Conservation (phyloP, 2,888 invertebrate species). For the Auanema freiburgensis region DNA sequence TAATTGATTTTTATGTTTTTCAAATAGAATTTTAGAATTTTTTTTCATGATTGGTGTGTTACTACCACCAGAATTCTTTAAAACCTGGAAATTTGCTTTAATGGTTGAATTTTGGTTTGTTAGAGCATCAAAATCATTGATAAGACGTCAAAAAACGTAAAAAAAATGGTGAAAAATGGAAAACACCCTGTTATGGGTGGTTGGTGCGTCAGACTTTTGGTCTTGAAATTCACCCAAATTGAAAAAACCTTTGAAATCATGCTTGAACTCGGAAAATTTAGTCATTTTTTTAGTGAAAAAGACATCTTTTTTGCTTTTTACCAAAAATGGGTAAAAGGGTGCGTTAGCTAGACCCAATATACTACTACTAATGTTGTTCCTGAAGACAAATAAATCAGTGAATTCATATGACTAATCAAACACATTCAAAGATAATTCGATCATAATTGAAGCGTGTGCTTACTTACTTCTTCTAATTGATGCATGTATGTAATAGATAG, state of each 20-base stretch:
- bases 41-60: conserved; percentile 22
- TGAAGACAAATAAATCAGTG: no score
- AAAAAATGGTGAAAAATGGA: conserved; percentile 19
- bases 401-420: no score
- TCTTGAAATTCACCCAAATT: conserved; percentile 14
- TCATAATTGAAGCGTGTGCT: no score
- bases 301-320: conserved; percentile 14
- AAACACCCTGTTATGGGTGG: conserved; percentile 20
- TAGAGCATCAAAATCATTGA: conserved; percentile 20
- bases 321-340: conserved; percentile 13
- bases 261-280: conserved; percentile 11
- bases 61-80: conserved; percentile 20
- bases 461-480: no score
- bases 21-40: no score
- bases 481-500: no score
- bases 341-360: conserved; percentile 8
- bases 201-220: conserved; percentile 16
- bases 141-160: conserved; percentile 18
- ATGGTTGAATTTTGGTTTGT: conserved; percentile 20
- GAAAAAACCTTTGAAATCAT: conserved; percentile 14
- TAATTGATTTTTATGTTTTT: no score
- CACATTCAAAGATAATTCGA: no score
- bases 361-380: no score
- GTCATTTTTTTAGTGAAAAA: conserved; percentile 13
- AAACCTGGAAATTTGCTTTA: conserved; percentile 19